These are phyloP conservation scores for Brachionus sp. DNA, from an alignment of 1,140 invertebrate species.

Conservation along the genomic window DNA sequence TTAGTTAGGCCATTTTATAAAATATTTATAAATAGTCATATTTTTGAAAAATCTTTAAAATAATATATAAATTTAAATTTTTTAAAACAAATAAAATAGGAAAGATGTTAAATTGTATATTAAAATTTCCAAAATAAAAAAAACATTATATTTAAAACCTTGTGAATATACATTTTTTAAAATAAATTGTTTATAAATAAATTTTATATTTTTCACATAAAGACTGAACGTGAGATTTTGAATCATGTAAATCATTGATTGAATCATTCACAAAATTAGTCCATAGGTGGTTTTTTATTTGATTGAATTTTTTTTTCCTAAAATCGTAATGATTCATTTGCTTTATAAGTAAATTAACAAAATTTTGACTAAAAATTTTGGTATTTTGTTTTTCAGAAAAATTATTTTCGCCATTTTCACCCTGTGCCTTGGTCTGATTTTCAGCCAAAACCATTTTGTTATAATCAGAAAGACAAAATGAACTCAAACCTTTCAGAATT, in stretches of 20 bases:
- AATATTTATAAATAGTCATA: too few relatives aligned
- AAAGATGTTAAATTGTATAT: neutral
- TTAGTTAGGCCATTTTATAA: too few relatives aligned
- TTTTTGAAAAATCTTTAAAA: too few relatives aligned
- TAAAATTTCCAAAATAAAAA: neutral
- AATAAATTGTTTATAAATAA: neutral
- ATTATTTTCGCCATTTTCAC: neutral
- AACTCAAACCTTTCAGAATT: neutral
- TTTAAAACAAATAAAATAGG: too few relatives aligned
- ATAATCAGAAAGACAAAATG: neutral
- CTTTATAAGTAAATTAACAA: conserved; percentile 9
- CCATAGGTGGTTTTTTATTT: conserved; percentile 19
- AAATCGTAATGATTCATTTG: conserved; percentile 35
- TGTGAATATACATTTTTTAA: neutral
- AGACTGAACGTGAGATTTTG: neutral
- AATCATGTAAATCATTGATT: neutral
- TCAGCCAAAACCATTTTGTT: neutral
- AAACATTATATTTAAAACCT: neutral
- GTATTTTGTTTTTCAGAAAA: neutral
- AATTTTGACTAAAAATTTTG: conserved; percentile 24
- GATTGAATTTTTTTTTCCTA: conserved; percentile 26
- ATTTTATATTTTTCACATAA: conserved; percentile 38
- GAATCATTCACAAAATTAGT: neutral
- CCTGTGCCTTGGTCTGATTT: neutral
- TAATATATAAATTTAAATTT: too few relatives aligned